Conservation (phyloP, 2,113 vertebrate genomes). For the Paramisgurnus dabryanus region DNA sequence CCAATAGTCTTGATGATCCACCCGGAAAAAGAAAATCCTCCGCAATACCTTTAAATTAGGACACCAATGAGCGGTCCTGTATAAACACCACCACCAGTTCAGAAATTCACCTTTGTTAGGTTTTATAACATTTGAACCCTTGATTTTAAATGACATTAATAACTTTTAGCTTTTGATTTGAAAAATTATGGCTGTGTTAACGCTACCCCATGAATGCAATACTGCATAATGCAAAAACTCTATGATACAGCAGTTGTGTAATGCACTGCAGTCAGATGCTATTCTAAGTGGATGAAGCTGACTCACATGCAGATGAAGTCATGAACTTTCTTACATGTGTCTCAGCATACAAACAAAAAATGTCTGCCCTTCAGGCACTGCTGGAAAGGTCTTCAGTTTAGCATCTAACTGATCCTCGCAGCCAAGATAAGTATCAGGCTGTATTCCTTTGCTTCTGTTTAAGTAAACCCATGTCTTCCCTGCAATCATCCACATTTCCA, state of each 20-base stretch:
- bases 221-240: background rate
- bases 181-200: background rate
- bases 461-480: conserved; percentile 5
- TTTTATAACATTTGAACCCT: background rate
- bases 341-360: conserved; percentile 3
- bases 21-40: too few relatives aligned
- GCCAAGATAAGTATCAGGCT: background rate
- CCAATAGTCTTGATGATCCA: too few relatives aligned
- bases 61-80: too few relatives aligned
- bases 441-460: background rate
- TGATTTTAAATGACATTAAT: background rate
- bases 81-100: too few relatives aligned
- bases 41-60: too few relatives aligned
- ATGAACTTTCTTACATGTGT: conserved; percentile 17
- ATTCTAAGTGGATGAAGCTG: conserved; percentile 22
- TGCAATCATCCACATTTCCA: conserved; percentile 4
- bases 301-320: conserved; percentile 41
- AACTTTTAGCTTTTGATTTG: background rate
- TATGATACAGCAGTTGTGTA: background rate
- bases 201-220: background rate
- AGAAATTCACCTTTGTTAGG: too few relatives aligned
- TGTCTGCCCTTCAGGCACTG: background rate
- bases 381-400: background rate
- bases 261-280: conserved; percentile 8
- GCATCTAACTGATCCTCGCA: background rate